A percentile compares a stretch with the other conserved stretches of the same genome.
phyloP scores from a whole-genome alignment of 2,888 invertebrate genomes.

The Eupithecia vulgata region DNA sequence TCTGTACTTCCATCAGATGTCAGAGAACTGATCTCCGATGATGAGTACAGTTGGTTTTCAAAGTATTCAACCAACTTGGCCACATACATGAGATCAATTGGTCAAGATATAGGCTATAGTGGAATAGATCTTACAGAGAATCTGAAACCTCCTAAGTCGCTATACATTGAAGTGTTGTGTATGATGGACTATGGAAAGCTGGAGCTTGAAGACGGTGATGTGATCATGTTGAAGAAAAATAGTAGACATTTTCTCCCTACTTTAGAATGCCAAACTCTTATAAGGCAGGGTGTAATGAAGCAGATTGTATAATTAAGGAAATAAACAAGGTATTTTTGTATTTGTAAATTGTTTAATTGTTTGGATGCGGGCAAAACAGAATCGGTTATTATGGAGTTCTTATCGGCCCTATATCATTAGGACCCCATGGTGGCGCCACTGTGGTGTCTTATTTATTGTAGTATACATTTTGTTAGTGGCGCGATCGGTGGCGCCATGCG shows the following conservation, averaged over 20 bases:
- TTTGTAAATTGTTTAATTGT: not conserved
- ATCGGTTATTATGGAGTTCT: too few species aligned
- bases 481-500: too few species aligned
- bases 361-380: too few species aligned
- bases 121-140: slow-evolving; percentile 94
- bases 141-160: slow-evolving; percentile 94
- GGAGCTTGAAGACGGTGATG: slow-evolving; percentile 96
- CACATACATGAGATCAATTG: slow-evolving; percentile 94
- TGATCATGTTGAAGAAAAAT: slow-evolving; percentile 93
- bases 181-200: slow-evolving; percentile 95
- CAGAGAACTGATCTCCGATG: slow-evolving; percentile 89
- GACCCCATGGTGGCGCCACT: too few species aligned
- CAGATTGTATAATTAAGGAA: slow-evolving; percentile 78
- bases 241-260: slow-evolving; percentile 95
- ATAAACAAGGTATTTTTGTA: not conserved
- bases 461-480: too few species aligned
- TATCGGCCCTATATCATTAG: too few species aligned
- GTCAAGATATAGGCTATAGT: slow-evolving; percentile 87
- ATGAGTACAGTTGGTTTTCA: slow-evolving; percentile 94
- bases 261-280: slow-evolving; percentile 94
- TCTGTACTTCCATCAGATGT: slow-evolving; percentile 95
- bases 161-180: slow-evolving; percentile 96
- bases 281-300: slow-evolving; percentile 94
- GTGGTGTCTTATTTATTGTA: too few species aligned
- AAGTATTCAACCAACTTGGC: slow-evolving; percentile 94